Evolutionary conservation across 2,888 invertebrate species (phyloP), one percentile per base, ranked within the genome.

Genomic region (Kuschelorhynchus macadamiae): DNA sequence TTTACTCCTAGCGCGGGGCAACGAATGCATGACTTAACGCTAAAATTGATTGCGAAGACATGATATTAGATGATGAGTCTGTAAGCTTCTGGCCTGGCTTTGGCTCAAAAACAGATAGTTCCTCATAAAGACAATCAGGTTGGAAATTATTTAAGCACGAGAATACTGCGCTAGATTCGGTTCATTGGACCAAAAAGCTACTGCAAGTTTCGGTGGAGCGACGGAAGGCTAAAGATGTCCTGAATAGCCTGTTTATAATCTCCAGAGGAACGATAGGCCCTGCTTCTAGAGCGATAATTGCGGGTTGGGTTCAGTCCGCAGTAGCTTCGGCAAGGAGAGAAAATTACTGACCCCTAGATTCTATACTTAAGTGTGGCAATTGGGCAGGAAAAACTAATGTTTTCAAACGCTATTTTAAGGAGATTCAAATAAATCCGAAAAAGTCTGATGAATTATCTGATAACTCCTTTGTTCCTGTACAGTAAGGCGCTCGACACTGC

Each of bases 221-320:
- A 16, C 33, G 64, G 16, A 12, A 47, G 16, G 60, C 56, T 1
- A 36, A 12, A 11, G 2, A 18, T 2, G 56, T 32, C 17, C 17
- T 66, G 9, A 46, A 39, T 8, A 14, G 52, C 12, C 41, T 72
- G 32, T 71, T 70, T 47, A 69, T 69, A 12, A 66, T 46, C 12
- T 59, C 47, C 12, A 63, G 49, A 49, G 56, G 63, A 8, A 62
- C 18, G 50, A 57, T 50, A 11, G 17, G 2, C 2, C 20, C 41
- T 4, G 67, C 67, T 5, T 62, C 67, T 2, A 41, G 67, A 61
- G 33, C 47, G 9, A 61, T 63, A 44, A 70, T 71, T 18, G 71
- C 70, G 14, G 67, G 64, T 21, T 71, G 70, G 71, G 44, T 71
- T 7, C 70, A 62, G 20, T 52, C 66, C 39, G 70, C 61, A 9